Conservation (phyloP, 2,113 vertebrate species). For the Perognathus longimembris region DNA sequence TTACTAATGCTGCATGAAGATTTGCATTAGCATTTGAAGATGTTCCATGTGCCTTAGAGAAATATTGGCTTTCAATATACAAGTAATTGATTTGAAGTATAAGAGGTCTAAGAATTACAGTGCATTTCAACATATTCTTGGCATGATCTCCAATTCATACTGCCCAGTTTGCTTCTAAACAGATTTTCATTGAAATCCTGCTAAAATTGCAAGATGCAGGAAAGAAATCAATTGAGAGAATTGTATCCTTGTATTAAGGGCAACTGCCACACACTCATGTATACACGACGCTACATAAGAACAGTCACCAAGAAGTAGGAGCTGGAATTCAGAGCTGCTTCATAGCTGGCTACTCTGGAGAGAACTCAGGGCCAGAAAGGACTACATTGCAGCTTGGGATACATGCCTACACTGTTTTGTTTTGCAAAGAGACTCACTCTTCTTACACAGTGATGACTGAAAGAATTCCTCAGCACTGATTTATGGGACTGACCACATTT, state of each 20-base stretch:
- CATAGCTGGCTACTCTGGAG: slow-evolving; percentile 1
- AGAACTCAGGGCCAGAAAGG: neutral
- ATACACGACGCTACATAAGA: neutral
- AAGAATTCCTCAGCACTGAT: slow-evolving; percentile 68
- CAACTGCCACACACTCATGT: neutral
- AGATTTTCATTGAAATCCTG: slow-evolving; percentile 1
- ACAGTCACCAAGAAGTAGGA: neutral
- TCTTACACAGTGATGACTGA: slow-evolving; percentile 20
- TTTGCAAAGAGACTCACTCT: slow-evolving; percentile 33
- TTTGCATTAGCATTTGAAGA: slow-evolving; percentile 30
- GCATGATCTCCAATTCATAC: neutral
- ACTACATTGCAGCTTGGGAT: neutral
- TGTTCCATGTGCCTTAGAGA: neutral
- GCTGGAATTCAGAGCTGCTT: neutral
- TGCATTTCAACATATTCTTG: neutral
- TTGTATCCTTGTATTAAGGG: neutral
- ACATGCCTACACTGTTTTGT: neutral
- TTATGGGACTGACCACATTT: slow-evolving; percentile 81
- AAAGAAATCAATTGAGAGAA: neutral
- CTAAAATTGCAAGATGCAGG: neutral
- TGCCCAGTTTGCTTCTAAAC: neutral
- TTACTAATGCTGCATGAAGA: slow-evolving; percentile 32
- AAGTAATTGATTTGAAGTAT: neutral
- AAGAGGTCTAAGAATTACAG: neutral
- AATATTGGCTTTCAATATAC: neutral